Evolutionary conservation across 2,888 invertebrate species (phyloP).

Genomic region (Branchinecta sandiegonensis): DNA sequence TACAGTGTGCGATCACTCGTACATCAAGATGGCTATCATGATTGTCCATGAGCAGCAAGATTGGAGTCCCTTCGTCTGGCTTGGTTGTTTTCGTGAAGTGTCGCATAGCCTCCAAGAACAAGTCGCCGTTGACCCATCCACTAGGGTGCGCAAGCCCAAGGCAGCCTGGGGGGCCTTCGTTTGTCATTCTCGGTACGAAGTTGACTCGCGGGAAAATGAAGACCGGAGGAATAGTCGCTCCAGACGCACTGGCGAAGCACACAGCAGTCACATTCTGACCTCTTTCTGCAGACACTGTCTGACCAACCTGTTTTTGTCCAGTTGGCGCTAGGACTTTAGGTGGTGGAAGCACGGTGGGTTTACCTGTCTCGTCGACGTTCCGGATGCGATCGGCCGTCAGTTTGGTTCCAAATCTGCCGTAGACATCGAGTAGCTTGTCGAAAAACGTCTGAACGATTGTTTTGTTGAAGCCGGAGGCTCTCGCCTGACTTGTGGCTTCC

Average conservation of each 20-base stretch:
- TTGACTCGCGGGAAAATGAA: slow-evolving; percentile 33
- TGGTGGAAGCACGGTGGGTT: slow-evolving; percentile 22
- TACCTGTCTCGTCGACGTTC: too few relatives aligned
- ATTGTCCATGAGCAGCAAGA: slow-evolving; percentile 32
- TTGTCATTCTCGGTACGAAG: slow-evolving; percentile 31
- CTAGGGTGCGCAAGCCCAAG: slow-evolving; percentile 32
- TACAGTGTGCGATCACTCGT: slow-evolving; percentile 25
- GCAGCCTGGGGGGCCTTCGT: slow-evolving; percentile 32
- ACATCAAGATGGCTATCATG: slow-evolving; percentile 32
- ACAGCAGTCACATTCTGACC: slow-evolving; percentile 24
- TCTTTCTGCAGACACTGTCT: slow-evolving; percentile 22
- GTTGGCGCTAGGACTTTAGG: slow-evolving; percentile 28
- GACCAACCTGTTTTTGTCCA: slow-evolving; percentile 25
- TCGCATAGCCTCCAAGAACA: slow-evolving; percentile 32
- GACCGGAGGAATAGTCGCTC: slow-evolving; percentile 30
- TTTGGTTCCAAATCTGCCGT: slow-evolving; percentile 24
- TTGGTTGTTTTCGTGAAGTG: slow-evolving; percentile 32
- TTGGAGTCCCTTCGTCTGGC: slow-evolving; percentile 29
- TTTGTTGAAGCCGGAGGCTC: slow-evolving; percentile 26
- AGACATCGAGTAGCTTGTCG: slow-evolving; percentile 29
- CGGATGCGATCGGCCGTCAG: slow-evolving; percentile 27
- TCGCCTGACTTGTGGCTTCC: not conserved
- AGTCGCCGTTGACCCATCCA: slow-evolving; percentile 33
- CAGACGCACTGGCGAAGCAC: slow-evolving; percentile 31
- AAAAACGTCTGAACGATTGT: slow-evolving; percentile 28